Evolutionary conservation across 2,113 vertebrate genomes (phyloP), one percentile per base, ranked within the genome.

Genomic region (Rissa tridactyla): DNA sequence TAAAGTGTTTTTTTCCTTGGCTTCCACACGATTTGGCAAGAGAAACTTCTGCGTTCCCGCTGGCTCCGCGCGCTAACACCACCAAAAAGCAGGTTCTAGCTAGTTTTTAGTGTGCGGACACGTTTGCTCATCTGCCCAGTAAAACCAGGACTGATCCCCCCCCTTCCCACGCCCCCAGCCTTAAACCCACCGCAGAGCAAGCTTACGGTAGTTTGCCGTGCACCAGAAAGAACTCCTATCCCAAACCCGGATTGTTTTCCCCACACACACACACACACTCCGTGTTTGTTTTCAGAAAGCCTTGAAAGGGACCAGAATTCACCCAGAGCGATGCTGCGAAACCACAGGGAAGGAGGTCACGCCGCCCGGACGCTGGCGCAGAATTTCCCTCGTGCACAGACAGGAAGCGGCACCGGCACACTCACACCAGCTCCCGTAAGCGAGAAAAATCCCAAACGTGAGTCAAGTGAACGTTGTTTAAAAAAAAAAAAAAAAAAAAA

Each of bases 51-150:
- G n/a, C 1, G 10, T 20, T 32, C 38, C 52, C 58, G 22, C 14
- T 6, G 42, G 32, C 51, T 58, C 44, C 1, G 1, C 2, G 14
- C 19, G 14, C 7, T 7, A 15, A 2, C 11, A 11, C 32, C 46
- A 17, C 29, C 42, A 9, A 18, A 13, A 34, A 19, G 16, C 47
- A 21, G 47, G 46, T 58, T 80, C 22, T 8, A 7, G 14, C 40
- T 30, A 4, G 6, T 16, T 51, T 52, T 47, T 8, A 18, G 29
- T 6, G 4, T 0, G 2, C 1, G 2, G 3, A 17, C 20, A 1
- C 26, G 7, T 55, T 21, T 29, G 13, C 10, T 20, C 20, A 11
- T 5, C 34, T 71, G 4, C 11, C 15, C 44, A 15, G 70, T 8
- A 62, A 51, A 55, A 27, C 13, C 30, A 26, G 29, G 7, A 6